A percentile compares a stretch with the other conserved stretches of the same genome.
phyloP scores from a whole-genome alignment of 2,113 vertebrate genomes.

The Psilopogon haemacephalus region DNA sequence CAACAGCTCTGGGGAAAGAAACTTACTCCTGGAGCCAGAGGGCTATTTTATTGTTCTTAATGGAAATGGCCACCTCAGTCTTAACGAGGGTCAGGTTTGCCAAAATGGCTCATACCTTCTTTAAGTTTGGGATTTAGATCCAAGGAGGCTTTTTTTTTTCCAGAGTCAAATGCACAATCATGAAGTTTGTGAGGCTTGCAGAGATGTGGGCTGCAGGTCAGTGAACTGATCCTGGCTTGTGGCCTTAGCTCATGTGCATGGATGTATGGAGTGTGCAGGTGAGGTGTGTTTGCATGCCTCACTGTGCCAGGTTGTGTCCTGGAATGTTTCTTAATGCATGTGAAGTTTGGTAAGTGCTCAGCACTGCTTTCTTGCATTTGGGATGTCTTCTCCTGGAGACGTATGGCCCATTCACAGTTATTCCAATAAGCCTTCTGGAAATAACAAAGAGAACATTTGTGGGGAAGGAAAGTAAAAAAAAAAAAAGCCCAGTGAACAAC shows the following conservation, averaged over 20 bases:
- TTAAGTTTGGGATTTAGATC: neutral
- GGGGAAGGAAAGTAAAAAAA: no score
- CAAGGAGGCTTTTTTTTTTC: neutral
- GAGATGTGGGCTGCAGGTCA: neutral
- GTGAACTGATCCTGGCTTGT: neutral
- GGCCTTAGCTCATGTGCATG: rapidly evolving
- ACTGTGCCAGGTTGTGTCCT: neutral
- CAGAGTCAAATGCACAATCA: no score
- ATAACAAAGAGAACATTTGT: neutral
- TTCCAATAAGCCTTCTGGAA: neutral
- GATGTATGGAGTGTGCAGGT: rapidly evolving
- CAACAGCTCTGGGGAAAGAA: neutral
- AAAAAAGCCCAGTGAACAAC: no score
- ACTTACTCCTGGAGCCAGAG: neutral
- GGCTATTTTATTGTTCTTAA: neutral
- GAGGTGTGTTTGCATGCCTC: rapidly evolving
- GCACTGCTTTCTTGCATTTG: neutral
- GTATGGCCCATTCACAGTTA: neutral
- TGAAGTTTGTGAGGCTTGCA: neutral
- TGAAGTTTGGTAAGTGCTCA: neutral
- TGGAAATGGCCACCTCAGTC: slow-evolving; percentile 1
- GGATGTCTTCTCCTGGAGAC: neutral
- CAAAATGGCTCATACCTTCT: neutral
- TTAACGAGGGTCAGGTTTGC: neutral
- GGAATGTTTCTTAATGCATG: rapidly evolving